Evolutionary conservation across 2,113 vertebrate species (phyloP), one percentile per base, ranked within the genome.

Genomic region (Bubo blakistoni): DNA sequence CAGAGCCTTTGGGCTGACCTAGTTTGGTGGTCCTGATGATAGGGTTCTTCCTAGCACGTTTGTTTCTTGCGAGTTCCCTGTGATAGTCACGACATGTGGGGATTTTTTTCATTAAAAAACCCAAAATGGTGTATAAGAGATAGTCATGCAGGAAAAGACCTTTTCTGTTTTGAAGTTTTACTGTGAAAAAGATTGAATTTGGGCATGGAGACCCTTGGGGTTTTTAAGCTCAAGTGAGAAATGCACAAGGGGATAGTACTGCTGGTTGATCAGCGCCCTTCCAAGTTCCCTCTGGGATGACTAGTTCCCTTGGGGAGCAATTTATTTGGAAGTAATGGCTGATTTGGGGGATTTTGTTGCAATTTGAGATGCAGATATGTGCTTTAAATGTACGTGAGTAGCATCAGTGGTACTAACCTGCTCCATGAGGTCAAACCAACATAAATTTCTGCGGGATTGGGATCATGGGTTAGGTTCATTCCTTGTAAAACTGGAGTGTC

Each of bases 391-490:
- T 19, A 7, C 54, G 2, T 3, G 34, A 82, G 30, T 22, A 78
- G 51, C 76, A n/a, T 58, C 62, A 17, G 34, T 49, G 49, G 14
- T 9, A 5, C 62, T 30, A 55, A 63, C 30, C 46, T 92, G 71
- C 40, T 52, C 36, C 46, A 2, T 2, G 34, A n/a, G 27, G 13
- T 58, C 66, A 80, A 36, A 87, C 29, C 61, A 34, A 11, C 32
- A 1, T 0, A 0, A 20, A 5, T 38, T 69, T 65, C 70, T 20
- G 15, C 44, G 59, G 61, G 30, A n/a, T 19, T 46, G 25, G 70
- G 32, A 9, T n/a, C 4, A 2, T 15, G 44, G 15, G 21, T 94
- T 22, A 24, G 19, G 29, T 70, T 78, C 59, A 13, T 62, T 67
- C 67, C 92, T 36, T 10, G 9, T 59, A 17, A 51, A 77, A 63